Conservation (phyloP, 30 jellyfish, hydroid and myxozoan species). For the Pseudorhiza aurosa region DNA sequence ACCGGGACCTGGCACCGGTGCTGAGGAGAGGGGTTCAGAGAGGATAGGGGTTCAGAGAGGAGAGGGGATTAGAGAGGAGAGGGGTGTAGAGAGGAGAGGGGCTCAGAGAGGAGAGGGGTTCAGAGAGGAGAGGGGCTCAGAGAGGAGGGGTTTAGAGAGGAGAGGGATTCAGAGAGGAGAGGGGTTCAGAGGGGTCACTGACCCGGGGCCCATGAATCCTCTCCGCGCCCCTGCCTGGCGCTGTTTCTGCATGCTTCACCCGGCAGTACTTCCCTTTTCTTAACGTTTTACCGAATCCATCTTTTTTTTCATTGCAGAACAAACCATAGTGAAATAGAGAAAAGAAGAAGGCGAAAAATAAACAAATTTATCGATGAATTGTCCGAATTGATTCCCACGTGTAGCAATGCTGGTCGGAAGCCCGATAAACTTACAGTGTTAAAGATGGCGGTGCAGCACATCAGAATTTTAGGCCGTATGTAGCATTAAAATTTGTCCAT, state of each 20-base stretch:
- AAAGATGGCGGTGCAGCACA: slow-evolving; percentile 68
- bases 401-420: slow-evolving; percentile 34
- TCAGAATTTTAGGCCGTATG: slow-evolving; percentile 58
- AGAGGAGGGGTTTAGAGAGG: too few species aligned
- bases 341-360: slow-evolving; percentile 53
- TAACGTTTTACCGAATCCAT: neutral
- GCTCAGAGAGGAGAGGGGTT: too few species aligned
- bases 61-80: too few species aligned
- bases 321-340: slow-evolving; percentile 73
- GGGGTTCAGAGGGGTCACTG: too few species aligned
- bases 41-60: too few species aligned
- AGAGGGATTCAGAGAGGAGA: too few species aligned
- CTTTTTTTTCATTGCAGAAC: slow-evolving; percentile 9
- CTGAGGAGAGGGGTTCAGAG: too few species aligned
- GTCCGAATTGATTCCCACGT: slow-evolving; percentile 50
- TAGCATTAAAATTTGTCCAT: too few species aligned
- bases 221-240: neutral
- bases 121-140: too few species aligned
- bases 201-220: too few species aligned
- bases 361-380: slow-evolving; percentile 53
- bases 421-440: slow-evolving; percentile 68
- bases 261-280: neutral
- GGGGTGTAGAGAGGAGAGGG: too few species aligned
- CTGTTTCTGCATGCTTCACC: neutral
- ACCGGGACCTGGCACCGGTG: too few species aligned